phyloP scores from a whole-genome alignment of 2,888 invertebrate genomes.

The Hyposoter didymator region DNA sequence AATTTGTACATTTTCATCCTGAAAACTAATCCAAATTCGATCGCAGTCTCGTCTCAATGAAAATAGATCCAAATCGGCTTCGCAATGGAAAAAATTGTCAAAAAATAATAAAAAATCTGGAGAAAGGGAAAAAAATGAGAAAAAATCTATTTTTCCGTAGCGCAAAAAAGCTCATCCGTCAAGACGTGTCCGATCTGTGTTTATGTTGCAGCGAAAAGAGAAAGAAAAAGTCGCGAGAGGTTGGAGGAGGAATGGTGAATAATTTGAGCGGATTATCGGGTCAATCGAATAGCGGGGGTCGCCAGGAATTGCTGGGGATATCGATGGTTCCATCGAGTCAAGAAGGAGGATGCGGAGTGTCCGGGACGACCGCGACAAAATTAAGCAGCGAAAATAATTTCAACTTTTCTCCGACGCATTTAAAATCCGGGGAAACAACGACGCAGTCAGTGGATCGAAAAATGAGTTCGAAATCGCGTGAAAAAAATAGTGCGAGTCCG shows the following conservation, averaged over 20 bases:
- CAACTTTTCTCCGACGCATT: background rate
- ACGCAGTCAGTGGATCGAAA: slow-evolving; percentile 23
- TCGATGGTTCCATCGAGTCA: slow-evolving; percentile 53
- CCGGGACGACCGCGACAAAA: slow-evolving; percentile 69
- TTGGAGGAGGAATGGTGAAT: slow-evolving; percentile 50
- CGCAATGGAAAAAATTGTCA: background rate
- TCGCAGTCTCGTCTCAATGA: background rate
- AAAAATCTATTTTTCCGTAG: slow-evolving; percentile 26
- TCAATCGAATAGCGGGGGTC: slow-evolving; percentile 63
- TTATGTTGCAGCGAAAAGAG: slow-evolving; percentile 79
- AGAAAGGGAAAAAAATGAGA: slow-evolving; percentile 9
- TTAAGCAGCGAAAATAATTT: slow-evolving; percentile 69
- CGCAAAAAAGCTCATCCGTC: slow-evolving; percentile 57
- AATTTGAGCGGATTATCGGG: slow-evolving; percentile 56
- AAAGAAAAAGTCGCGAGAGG: slow-evolving; percentile 79
- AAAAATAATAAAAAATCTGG: slow-evolving; percentile 10
- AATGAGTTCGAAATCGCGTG: slow-evolving; percentile 45
- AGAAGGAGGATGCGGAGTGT: slow-evolving; percentile 64
- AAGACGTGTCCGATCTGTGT: slow-evolving; percentile 64
- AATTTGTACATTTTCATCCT: background rate
- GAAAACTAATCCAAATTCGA: background rate
- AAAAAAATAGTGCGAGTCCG: slow-evolving; percentile 72
- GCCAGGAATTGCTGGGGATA: slow-evolving; percentile 66
- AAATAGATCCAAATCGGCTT: background rate
- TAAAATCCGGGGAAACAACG: slow-evolving; percentile 1